Percentiles rank a stretch among this genome's conserved stretches.
Evolutionary conservation across 92 coral and sea anemone species (phyloP).

Genomic region (Palythoa grandiflora): DNA sequence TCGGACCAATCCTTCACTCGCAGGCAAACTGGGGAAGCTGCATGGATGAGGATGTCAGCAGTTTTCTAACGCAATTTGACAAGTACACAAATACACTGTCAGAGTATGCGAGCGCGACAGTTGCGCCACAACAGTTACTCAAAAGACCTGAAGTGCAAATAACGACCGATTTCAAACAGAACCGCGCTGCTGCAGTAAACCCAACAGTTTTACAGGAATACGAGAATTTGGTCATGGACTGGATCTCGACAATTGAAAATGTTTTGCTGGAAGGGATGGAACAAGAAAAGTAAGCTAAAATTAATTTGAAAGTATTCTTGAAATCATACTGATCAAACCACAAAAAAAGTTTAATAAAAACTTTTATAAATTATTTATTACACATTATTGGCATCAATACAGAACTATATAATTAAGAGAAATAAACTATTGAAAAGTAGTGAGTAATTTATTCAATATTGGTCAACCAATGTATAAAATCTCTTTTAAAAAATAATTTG

Average conservation of each 20-base stretch:
- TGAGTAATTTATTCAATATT: no score
- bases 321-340: no score
- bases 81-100: slow-evolving; percentile 87
- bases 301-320: not conserved
- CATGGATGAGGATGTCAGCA: slow-evolving; percentile 79
- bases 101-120: slow-evolving; percentile 92
- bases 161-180: slow-evolving; percentile 95
- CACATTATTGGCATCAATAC: no score
- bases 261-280: slow-evolving; percentile 91
- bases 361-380: not conserved
- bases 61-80: slow-evolving; percentile 92
- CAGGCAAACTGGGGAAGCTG: slow-evolving; percentile 93
- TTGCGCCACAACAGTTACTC: slow-evolving; percentile 95
- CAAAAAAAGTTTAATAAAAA: not conserved
- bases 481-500: no score
- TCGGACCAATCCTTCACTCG: slow-evolving; percentile 91
- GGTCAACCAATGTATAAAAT: no score
- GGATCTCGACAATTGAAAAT: slow-evolving; percentile 92
- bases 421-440: no score
- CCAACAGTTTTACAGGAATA: slow-evolving; percentile 91
- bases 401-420: no score
- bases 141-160: slow-evolving; percentile 95
- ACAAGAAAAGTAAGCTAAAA: slow-evolving; percentile 48
- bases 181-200: slow-evolving; percentile 98
- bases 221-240: slow-evolving; percentile 89